Evolutionary conservation across 2,797 vertebrate species (phyloP).

Genomic region (Cottoperca gobio): DNA sequence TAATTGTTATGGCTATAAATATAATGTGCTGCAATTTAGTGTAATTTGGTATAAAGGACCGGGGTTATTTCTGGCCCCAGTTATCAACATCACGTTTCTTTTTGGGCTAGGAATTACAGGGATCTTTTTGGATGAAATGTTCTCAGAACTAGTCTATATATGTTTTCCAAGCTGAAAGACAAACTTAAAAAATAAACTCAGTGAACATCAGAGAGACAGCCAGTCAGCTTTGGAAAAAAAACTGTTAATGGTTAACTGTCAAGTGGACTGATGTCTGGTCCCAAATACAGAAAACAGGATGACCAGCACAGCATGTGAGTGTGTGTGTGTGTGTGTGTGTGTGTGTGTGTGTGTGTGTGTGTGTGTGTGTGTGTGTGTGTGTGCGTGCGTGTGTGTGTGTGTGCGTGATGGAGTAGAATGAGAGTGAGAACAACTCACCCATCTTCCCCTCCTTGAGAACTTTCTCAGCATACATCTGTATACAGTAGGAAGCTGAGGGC

Average conservation of each 20-base stretch:
- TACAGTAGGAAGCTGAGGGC: constrained; percentile 20
- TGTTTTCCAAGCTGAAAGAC: constrained; percentile 27
- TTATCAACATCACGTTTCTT: background rate
- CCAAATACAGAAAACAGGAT: constrained; percentile 66
- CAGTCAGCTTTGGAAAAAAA: constrained; percentile 50
- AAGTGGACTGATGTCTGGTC: constrained; percentile 72
- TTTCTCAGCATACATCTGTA: constrained; percentile 78
- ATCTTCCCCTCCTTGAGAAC: constrained; percentile 84
- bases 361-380: constrained; percentile 18
- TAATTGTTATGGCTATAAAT: background rate
- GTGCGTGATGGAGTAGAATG: background rate
- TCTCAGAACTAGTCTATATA: background rate
- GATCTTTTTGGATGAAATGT: background rate
- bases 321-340: constrained; percentile 8
- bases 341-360: constrained; percentile 7
- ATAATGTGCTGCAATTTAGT: background rate
- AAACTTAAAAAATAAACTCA: constrained; percentile 48
- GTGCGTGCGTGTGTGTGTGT: background rate
- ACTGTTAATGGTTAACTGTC: constrained; percentile 85
- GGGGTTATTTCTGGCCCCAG: background rate
- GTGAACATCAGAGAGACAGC: constrained; percentile 35
- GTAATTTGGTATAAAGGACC: background rate
- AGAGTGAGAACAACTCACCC: constrained; percentile 72
- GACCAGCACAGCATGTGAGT: constrained; percentile 42
- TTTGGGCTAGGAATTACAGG: background rate